A percentile compares a stretch with the other conserved stretches of the same genome.
phyloP scores from a whole-genome alignment of 2,113 vertebrate species.

The Morone saxatilis region DNA sequence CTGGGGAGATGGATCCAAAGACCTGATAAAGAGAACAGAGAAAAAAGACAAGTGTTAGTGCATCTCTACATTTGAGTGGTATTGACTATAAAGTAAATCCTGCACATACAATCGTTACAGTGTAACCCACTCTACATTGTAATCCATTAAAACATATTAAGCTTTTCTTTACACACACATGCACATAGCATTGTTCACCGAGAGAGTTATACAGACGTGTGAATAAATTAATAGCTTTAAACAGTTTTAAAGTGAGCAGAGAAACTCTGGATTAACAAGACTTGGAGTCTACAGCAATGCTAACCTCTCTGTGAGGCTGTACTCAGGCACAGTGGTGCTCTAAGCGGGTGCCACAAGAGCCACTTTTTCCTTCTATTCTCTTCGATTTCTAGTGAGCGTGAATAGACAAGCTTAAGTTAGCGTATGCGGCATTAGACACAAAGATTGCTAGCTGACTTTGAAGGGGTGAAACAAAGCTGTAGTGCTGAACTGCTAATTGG shows the following conservation, averaged over 20 bases:
- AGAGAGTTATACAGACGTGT: not conserved
- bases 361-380: too few relatives aligned
- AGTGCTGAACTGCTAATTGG: too few relatives aligned
- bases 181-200: too few relatives aligned
- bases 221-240: not conserved
- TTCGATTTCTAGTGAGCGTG: too few relatives aligned
- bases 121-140: not conserved
- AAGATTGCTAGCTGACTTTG: too few relatives aligned
- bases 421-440: too few relatives aligned
- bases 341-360: too few relatives aligned
- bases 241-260: not conserved
- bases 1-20: conserved; percentile 32
- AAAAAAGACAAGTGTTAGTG: conserved; percentile 28
- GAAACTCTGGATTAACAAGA: not conserved
- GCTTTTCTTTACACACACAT: not conserved
- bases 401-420: too few relatives aligned
- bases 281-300: not conserved
- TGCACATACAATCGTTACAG: not conserved
- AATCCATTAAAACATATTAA: not conserved
- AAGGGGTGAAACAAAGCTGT: too few relatives aligned
- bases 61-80: not conserved
- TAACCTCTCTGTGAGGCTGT: too few relatives aligned
- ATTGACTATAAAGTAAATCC: not conserved
- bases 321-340: too few relatives aligned
- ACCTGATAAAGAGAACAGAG: conserved; percentile 56